Evolutionary conservation across 2,888 invertebrate species (phyloP).

Genomic region (Mythimna pallens): DNA sequence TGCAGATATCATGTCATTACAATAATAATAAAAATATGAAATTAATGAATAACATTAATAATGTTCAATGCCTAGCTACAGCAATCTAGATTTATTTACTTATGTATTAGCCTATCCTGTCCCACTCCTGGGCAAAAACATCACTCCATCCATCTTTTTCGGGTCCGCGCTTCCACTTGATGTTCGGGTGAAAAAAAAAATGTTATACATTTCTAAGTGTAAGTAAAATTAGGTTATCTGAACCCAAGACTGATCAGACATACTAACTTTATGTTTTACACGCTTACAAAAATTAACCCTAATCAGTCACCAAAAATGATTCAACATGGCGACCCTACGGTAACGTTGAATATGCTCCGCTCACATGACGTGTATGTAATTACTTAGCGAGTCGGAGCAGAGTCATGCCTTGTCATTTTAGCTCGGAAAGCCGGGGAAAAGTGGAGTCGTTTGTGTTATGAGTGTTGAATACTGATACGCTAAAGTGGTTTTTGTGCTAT

Average conservation of each 20-base stretch:
- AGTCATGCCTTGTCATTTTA: constrained; percentile 89
- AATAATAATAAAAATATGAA: no score
- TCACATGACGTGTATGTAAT: constrained; percentile 87
- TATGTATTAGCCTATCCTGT: no score
- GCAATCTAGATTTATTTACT: no score
- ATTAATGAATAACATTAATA: no score
- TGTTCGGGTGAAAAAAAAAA: no score
- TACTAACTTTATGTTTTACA: not conserved
- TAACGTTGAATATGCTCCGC: constrained; percentile 71
- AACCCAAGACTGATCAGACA: not conserved
- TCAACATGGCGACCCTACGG: constrained; percentile 63
- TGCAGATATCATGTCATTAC: no score
- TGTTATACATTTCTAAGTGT: no score
- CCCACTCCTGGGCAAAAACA: no score
- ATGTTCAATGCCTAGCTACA: no score
- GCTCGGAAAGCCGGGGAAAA: constrained; percentile 70
- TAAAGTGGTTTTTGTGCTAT: constrained; percentile 66
- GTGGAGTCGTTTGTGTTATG: constrained; percentile 74
- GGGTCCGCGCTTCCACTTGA: no score
- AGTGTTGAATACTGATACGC: constrained; percentile 72
- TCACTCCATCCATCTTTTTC: no score
- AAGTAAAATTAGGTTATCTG: no score
- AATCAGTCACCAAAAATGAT: constrained; percentile 41
- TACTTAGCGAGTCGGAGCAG: constrained; percentile 85
- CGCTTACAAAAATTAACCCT: constrained; percentile 8